Base-by-base conservation (phyloP, 1,140 invertebrate species). In the Leptopilina boulardi region DNA sequence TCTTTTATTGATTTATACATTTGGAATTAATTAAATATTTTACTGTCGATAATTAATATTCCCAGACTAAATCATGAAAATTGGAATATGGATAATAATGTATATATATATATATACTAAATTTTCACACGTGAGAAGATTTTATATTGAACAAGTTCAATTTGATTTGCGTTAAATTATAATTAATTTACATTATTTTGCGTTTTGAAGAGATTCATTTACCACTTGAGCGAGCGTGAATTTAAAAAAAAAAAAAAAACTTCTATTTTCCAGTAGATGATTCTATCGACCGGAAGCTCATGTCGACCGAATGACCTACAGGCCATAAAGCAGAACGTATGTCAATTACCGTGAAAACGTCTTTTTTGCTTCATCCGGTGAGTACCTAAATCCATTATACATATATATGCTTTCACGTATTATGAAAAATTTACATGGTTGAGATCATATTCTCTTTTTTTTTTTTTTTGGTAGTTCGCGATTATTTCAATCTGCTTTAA, bases 261-360 rank as follows among this genome's bases (percentile, higher is more conserved):
- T 71, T 74, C 70, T 51, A 76, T 75, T 79, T 79, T 41, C 42
- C 51, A 59, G 71, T 19, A 73, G 77, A 71, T 71, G 72, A 74
- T 77, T 42, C 73, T 74, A 73, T 77, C 56, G 34, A 56, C 70
- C 54, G 77, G 72, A 77, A 77, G 75, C 59, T 77, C 59, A 59
- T 74, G 73, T 54, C 77, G 77, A 70, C 54, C 54, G 72, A 77
- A 77, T 77, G 71, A 74, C 70, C 77, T 72, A 47, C 77, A 74
- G 76, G 30, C 71, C 72, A 71, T 77, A 77, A 77, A 77, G 54
- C 72, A 74, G 76, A 77, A 77, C 76, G 71, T 47, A 26, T 47
- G 66, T n/a, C 19, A 54, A 70, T 41, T 44, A 26, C 30, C 42
- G 44, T 71, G 59, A 51, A 30, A 66, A 23, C 42, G 47, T 59